phyloP scores from a whole-genome alignment of 1,140 invertebrate species.

The Zaprionus camerounensis region DNA sequence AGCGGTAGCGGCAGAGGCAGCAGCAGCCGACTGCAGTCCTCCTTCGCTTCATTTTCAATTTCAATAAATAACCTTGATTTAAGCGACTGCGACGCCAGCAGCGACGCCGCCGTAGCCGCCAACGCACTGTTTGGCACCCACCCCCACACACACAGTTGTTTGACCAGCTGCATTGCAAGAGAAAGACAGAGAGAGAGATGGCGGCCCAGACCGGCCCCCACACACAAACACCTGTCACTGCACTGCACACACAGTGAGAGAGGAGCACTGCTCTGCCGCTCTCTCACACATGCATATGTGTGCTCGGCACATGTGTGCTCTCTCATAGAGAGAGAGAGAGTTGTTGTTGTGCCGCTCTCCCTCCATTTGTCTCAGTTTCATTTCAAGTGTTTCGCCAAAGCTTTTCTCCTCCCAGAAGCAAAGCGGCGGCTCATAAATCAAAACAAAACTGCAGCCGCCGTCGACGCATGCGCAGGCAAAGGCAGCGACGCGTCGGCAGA shows the following conservation, averaged over 20 bases:
- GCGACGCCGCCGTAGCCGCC: conserved; percentile 42
- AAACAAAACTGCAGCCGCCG: conserved; percentile 69
- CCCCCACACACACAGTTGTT: conserved; percentile 56
- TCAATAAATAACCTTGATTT: conserved; percentile 83
- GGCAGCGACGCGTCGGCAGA: conserved; percentile 4
- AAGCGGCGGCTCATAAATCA: conserved; percentile 62
- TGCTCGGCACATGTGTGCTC: conserved; percentile 5
- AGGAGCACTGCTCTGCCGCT: conserved; percentile 37
- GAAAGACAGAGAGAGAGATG: conserved; percentile 35
- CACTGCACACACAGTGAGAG: conserved; percentile 10
- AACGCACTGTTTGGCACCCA: conserved; percentile 48
- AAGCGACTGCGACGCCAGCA: conserved; percentile 63
- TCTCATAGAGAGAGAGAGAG: conserved; percentile 9
- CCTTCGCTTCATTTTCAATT: conserved; percentile 78
- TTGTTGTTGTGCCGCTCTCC: conserved; percentile 33
- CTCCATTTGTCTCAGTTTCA: conserved; percentile 52
- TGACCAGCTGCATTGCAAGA: conserved; percentile 71
- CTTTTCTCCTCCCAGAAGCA: conserved; percentile 44
- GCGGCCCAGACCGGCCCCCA: conserved; percentile 67
- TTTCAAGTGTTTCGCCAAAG: conserved; percentile 53
- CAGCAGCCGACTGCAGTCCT: conserved; percentile 12
- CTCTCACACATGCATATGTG: not conserved
- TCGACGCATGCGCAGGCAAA: conserved; percentile 43
- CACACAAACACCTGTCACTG: conserved; percentile 77
- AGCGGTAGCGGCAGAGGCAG: not conserved